Evolutionary conservation across 1,140 invertebrate species (phyloP), one percentile per base, ranked within the genome.

Genomic region (Drosophila persimilis): DNA sequence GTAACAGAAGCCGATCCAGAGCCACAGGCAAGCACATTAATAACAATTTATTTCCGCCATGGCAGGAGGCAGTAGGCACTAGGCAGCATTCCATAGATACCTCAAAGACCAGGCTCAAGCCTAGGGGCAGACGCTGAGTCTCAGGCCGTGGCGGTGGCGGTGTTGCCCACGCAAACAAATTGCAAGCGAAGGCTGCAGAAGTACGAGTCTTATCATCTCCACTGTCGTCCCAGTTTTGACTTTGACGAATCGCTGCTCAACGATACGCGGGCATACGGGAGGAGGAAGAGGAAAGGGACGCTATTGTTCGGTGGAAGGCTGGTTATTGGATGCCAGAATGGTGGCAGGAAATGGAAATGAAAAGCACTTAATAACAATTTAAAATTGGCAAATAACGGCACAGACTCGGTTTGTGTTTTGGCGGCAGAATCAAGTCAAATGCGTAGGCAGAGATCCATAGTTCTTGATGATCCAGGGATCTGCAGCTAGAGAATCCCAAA

Each of bases 41-140:
- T 88, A 88, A 88, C 79, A 88, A 88, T 88, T 88, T 88, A 88
- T 88, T 89, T 88, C 79, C 79, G 62, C 60, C 67, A 47, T 78
- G 55, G 59, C 61, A 73, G 58, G 54, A 45, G 50, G 39, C 20
- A 11, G 35, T 4, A 39, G 35, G 31, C 31, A 3, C 15, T 22
- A 44, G 58, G 39, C 57, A 45, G 61, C 66, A 85, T 70, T 67
- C 80, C 80, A 22, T 55, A 75, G 65, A 62, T 56, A 62, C 61
- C 24, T 35, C 47, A 15, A 20, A 35, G 20, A n/a, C 24, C 11
- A 35, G 26, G 35, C 22, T 13, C 11, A 39, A 9, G 35, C 35
- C 35, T 13, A 13, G 3, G 2, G 35, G 35, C 35, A 13, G 35
- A 2, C 31, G 7, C 54, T 48, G 43, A 17, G 11, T 48, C n/a